phyloP scores from a whole-genome alignment of 2,113 vertebrate species.

The Nestor notabilis region DNA sequence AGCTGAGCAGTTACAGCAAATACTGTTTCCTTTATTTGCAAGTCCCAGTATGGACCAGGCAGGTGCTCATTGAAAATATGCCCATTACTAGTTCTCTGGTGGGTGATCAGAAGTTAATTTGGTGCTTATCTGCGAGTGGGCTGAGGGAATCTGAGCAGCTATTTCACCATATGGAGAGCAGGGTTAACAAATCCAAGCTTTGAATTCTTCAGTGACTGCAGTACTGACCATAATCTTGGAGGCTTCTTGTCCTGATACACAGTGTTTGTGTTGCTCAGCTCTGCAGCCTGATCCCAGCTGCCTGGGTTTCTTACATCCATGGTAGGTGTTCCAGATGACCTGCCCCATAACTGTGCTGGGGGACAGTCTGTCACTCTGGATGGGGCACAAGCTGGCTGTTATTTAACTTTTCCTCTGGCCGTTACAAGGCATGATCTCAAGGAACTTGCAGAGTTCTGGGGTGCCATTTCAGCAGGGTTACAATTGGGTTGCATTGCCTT shows the following conservation, averaged over 20 bases:
- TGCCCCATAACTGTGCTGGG: constrained; percentile 71
- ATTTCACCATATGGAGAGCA: background rate
- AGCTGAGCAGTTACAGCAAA: background rate
- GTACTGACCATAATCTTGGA: background rate
- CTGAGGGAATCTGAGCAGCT: background rate
- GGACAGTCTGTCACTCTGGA: constrained; percentile 64
- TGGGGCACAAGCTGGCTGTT: constrained; percentile 52
- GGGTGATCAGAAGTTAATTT: background rate
- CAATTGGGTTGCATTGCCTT: background rate
- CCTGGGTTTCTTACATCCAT: rapidly evolving
- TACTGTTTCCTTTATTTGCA: background rate
- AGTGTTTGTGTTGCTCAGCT: background rate
- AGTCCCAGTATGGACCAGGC: background rate
- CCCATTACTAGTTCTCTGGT: background rate
- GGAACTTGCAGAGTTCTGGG: background rate
- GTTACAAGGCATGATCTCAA: constrained; percentile 50
- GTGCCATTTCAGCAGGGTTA: background rate
- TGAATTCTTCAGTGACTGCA: background rate
- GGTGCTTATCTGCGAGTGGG: background rate
- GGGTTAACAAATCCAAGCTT: background rate
- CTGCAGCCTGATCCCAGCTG: background rate
- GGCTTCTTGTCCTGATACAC: background rate
- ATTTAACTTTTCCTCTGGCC: constrained; percentile 62
- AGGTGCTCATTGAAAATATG: background rate
- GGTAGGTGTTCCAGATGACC: constrained; percentile 27